Evolutionary conservation across 2,888 invertebrate genomes (phyloP).

Genomic region (Heliconius ismenius): DNA sequence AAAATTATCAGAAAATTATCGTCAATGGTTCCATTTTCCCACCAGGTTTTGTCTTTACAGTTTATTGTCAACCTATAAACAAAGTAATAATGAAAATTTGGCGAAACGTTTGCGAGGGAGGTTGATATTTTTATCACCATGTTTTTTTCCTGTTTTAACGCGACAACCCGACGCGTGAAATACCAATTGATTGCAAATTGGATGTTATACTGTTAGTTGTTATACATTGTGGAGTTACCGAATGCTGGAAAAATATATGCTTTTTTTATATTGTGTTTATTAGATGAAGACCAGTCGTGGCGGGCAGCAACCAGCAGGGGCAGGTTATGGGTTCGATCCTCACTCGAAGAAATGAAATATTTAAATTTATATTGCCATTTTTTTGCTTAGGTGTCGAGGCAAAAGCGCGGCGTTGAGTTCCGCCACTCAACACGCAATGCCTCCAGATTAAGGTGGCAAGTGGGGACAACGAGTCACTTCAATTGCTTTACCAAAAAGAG

Average conservation of each 20-base stretch:
- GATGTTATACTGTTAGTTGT: conserved; percentile 1
- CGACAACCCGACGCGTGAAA: conserved; percentile 12
- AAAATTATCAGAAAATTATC: not conserved
- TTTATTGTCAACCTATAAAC: conserved; percentile 2
- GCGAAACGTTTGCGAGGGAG: not conserved
- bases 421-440: too few species aligned
- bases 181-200: conserved; percentile 16
- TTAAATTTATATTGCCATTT: too few species aligned
- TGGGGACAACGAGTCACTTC: too few species aligned
- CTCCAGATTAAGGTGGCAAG: too few species aligned
- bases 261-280: not conserved
- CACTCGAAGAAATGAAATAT: too few species aligned
- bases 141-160: conserved; percentile 19
- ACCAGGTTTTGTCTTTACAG: not conserved
- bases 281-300: too few species aligned
- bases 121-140: not conserved
- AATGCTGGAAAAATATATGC: not conserved
- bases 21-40: not conserved
- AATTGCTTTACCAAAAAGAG: too few species aligned
- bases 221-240: not conserved
- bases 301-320: too few species aligned
- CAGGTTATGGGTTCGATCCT: too few species aligned
- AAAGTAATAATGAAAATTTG: not conserved
- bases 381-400: too few species aligned
- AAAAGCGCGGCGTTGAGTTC: too few species aligned